Percentiles rank a stretch among this genome's conserved stretches.
phyloP scores from a whole-genome alignment of 64 coral and sea anemone genomes.

The Trachythela sp. region DNA sequence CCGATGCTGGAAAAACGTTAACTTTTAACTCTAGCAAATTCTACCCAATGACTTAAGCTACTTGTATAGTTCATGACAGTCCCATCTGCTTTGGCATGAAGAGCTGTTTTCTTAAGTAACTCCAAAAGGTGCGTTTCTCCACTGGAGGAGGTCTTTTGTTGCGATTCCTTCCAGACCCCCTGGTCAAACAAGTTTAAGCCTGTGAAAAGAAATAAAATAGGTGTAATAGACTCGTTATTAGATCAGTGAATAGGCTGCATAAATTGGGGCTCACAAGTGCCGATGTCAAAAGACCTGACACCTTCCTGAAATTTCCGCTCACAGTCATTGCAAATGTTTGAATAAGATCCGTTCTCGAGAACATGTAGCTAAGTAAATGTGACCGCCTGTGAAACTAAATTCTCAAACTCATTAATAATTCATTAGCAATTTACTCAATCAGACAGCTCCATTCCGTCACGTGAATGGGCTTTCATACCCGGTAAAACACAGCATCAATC shows the following conservation, averaged over 20 bases:
- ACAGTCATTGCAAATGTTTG: not conserved
- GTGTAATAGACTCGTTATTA: not conserved
- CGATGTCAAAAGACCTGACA: not conserved
- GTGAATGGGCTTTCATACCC: too few species aligned
- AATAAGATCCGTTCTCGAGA: not conserved
- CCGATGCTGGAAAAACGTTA: conserved; percentile 10
- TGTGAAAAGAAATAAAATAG: not conserved
- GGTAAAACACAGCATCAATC: too few species aligned
- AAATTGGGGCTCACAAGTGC: not conserved
- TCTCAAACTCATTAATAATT: too few species aligned
- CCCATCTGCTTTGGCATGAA: conserved; percentile 15
- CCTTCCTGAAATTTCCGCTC: not conserved
- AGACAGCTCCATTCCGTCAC: too few species aligned
- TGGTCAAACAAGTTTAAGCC: not conserved
- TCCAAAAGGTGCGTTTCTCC: not conserved
- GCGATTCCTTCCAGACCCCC: not conserved
- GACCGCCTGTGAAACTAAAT: too few species aligned
- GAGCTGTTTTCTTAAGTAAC: conserved; percentile 23
- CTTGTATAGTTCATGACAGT: conserved; percentile 4
- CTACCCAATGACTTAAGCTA: not conserved
- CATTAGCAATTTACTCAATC: too few species aligned
- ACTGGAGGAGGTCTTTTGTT: not conserved
- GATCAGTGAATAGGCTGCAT: not conserved
- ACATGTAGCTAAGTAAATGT: not conserved
- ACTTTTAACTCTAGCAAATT: not conserved